These are phyloP conservation scores for Eulithis prunata DNA, from an alignment of 2,888 invertebrate genomes.

Conservation along the genomic window DNA sequence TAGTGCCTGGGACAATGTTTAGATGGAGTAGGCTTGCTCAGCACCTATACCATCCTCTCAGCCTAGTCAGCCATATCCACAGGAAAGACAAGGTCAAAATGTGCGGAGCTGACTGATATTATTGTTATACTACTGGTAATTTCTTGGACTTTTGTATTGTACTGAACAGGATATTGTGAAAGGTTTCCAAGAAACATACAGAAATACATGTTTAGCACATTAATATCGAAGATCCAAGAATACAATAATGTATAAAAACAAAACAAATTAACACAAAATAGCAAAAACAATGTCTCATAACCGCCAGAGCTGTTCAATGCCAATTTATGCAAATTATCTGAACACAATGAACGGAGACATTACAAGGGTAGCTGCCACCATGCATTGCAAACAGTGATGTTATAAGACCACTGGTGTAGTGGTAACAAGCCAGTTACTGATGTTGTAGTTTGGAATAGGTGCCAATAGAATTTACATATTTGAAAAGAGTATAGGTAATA, in stretches of 20 bases:
- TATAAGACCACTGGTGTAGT: not conserved
- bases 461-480: no score
- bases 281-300: slow-evolving; percentile 44
- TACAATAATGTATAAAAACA: slow-evolving; percentile 31
- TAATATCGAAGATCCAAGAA: slow-evolving; percentile 16
- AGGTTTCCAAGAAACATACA: slow-evolving; percentile 12
- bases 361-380: slow-evolving; percentile 44
- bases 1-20: no score
- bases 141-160: no score
- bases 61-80: no score
- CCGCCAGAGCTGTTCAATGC: slow-evolving; percentile 48
- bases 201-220: slow-evolving; percentile 25
- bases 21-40: no score
- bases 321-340: slow-evolving; percentile 59
- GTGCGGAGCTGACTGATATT: no score
- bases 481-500: no score
- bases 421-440: no score
- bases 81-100: no score
- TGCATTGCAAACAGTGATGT: slow-evolving; percentile 41
- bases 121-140: no score
- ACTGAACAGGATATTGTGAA: not conserved
- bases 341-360: slow-evolving; percentile 49
- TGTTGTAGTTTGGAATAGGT: no score
- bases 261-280: slow-evolving; percentile 40
- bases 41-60: no score